Base-by-base conservation (phyloP, 2,113 vertebrate species). In the Pyrgilauda ruficollis region DNA sequence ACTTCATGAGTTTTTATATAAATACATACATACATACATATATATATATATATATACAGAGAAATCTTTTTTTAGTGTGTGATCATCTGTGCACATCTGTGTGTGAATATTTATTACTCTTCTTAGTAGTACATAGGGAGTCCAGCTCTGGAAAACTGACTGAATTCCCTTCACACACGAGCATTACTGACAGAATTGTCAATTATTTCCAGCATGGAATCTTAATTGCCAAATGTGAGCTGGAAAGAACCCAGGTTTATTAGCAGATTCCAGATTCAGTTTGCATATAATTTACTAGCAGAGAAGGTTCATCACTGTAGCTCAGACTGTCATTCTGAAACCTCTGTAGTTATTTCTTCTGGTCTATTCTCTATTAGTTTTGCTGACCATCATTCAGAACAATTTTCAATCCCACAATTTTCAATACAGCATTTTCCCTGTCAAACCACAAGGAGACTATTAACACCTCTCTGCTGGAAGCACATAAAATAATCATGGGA, bases 381-480 rank as follows among this genome's bases (percentile, higher is more conserved):
- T 70, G 10, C 12, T 66, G 37, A 59, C 52, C 76, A 72, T 41
- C 44, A 67, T 30, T 58, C n/a, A 90, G 76, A 93, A 53, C 19
- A 68, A 87, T 69, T 81, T 89, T 91, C 53, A 53, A 1, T 79
- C 44, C 41, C 50, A 87, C 50, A n/a, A n/a, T n/a, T n/a, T n/a
- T n/a, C n/a, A n/a, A n/a, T 64, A 39, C 18, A 56, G 66, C 26
- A 1, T 47, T 92, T 93, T 75, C 53, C 41, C 50, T 66, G 41
- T 76, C 33, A 82, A 90, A 22, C 18, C 83, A 69, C 66, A 76
- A 94, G 68, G 28, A 94, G 52, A 69, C 61, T 94, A 84, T 91
- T 96, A 95, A 90, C 58, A 84, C 49, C 39, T 97, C 78, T 89
- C 84, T 80, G 62, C 44, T 84, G 86, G 41, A 92, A 95, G 50